Conservation (phyloP, 2,113 vertebrate genomes). For the Cacatua alba region DNA sequence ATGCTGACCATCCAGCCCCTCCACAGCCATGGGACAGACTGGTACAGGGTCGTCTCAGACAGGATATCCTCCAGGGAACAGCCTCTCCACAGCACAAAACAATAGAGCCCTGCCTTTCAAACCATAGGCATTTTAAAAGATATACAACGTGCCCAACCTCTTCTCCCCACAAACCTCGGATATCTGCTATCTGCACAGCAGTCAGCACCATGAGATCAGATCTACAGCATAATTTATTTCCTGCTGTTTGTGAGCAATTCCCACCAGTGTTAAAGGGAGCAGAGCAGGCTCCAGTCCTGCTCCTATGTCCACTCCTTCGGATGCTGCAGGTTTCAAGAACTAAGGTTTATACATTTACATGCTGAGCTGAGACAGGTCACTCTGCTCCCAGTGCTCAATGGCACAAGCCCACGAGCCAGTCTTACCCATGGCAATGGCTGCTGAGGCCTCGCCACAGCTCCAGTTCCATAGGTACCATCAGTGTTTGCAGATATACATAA, state of each 20-base stretch:
- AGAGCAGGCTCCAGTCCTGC: not conserved
- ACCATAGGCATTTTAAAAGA: not conserved
- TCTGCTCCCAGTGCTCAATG: not conserved
- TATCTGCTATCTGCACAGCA: conserved; percentile 9
- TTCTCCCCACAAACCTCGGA: not conserved
- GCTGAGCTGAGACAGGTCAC: not conserved
- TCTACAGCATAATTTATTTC: not conserved
- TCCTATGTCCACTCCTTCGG: not conserved
- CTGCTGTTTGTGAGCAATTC: not conserved
- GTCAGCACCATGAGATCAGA: not conserved
- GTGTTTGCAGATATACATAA: not conserved
- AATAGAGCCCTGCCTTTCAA: conserved; percentile 65
- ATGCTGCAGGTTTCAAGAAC: not conserved
- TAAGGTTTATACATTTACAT: rapidly evolving
- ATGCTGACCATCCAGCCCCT: conserved; percentile 54
- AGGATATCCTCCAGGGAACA: conserved; percentile 83
- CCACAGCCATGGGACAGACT: conserved; percentile 60
- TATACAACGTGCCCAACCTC: not conserved
- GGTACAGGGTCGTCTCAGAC: conserved; percentile 75
- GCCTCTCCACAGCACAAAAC: conserved; percentile 70
- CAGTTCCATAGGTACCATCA: not conserved
- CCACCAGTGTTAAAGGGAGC: not conserved
- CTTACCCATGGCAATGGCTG: not conserved
- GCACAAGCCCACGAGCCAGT: not conserved
- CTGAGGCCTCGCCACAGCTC: not conserved